Percentiles rank a stretch among this genome's conserved stretches.
phyloP scores from a whole-genome alignment of 2,113 vertebrate genomes.

The Desmodus rotundus region DNA sequence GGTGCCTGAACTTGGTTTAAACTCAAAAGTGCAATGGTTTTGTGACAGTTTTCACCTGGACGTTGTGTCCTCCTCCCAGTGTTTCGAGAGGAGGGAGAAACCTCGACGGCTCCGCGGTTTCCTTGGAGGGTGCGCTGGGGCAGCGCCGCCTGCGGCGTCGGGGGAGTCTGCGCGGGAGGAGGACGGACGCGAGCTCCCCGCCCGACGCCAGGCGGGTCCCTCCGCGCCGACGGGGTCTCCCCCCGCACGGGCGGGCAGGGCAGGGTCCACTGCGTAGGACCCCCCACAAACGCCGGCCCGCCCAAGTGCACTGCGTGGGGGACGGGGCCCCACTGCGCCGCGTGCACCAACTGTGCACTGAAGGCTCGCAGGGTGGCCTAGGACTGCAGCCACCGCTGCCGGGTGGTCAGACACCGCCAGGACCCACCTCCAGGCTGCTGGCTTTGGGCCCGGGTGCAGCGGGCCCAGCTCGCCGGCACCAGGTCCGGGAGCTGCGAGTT shows the following conservation, averaged over 20 bases:
- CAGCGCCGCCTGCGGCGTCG: neutral
- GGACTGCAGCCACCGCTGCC: neutral
- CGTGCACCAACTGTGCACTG: accelerated
- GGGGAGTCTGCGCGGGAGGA: neutral
- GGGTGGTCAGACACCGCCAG: neutral
- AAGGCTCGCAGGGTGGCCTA: neutral
- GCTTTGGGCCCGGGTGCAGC: neutral
- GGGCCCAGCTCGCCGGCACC: neutral
- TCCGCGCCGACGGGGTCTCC: neutral
- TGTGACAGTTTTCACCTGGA: neutral
- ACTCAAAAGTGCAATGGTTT: neutral
- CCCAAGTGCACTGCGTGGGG: accelerated
- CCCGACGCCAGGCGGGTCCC: neutral
- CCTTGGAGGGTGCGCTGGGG: neutral
- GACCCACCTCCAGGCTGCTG: neutral
- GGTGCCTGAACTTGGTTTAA: neutral
- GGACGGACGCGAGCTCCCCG: neutral
- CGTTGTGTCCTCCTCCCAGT: neutral
- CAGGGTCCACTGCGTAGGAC: neutral
- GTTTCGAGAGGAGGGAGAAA: neutral
- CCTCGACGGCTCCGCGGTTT: neutral
- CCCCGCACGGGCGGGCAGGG: accelerated
- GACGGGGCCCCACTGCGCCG: neutral
- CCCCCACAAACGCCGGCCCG: neutral
- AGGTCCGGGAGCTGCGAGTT: neutral